A percentile compares a stretch with the other conserved stretches of the same genome.
phyloP scores from a whole-genome alignment of 1,140 invertebrate species.

The Drosophila paulistorum region DNA sequence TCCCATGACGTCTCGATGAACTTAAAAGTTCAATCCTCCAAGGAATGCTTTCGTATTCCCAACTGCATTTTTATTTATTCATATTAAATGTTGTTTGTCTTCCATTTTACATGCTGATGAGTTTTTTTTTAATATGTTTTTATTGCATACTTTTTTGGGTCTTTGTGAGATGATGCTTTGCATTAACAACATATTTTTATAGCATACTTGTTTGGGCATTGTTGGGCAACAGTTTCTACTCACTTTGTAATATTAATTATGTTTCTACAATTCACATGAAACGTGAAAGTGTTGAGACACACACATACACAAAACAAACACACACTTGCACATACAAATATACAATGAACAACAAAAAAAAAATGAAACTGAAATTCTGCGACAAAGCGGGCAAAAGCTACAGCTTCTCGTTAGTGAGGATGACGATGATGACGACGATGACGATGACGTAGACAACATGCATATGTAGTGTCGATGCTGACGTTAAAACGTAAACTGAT shows the following conservation, averaged over 20 bases:
- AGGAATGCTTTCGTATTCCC: no score
- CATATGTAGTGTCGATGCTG: slow-evolving; percentile 62
- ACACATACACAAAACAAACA: not conserved
- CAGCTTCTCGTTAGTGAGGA: slow-evolving; percentile 30
- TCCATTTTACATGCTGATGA: no score
- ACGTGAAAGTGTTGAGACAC: slow-evolving; percentile 4
- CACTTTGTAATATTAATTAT: slow-evolving; percentile 20
- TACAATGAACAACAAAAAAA: not conserved
- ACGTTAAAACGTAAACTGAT: slow-evolving; percentile 77
- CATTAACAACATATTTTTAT: no score
- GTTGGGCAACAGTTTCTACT: slow-evolving; percentile 17
- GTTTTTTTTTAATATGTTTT: not conserved
- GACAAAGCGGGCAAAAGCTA: slow-evolving; percentile 6
- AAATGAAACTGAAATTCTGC: not conserved
- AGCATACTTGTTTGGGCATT: no score
- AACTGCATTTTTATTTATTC: no score
- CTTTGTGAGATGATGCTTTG: no score
- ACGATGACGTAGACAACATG: slow-evolving; percentile 48
- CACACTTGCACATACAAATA: not conserved
- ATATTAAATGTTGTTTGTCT: no score
- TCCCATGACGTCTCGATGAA: no score
- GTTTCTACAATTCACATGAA: slow-evolving; percentile 2
- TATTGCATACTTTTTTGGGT: no score
- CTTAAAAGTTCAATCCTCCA: no score
- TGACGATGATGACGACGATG: slow-evolving; percentile 31